Percentiles rank a stretch among this genome's conserved stretches.
Evolutionary conservation across 2,113 vertebrate genomes (phyloP).

Genomic region (Hypanus sabinus): DNA sequence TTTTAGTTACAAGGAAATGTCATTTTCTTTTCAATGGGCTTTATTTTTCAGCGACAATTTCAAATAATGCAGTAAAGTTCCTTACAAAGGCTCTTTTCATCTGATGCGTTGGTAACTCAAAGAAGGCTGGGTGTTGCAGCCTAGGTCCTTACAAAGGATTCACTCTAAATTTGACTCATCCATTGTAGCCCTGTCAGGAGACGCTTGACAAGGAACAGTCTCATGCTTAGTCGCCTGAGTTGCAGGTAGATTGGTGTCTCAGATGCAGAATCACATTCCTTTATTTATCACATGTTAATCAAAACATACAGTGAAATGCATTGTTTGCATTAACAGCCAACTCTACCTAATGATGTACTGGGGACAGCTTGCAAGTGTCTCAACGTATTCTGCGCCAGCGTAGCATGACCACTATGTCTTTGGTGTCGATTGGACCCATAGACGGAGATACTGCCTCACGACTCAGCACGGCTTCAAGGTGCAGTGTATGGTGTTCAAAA

Average conservation of each 20-base stretch:
- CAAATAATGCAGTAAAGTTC: not conserved
- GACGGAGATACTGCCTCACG: no score
- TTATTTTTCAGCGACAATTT: not conserved
- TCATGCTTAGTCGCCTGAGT: not conserved
- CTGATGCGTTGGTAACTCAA: not conserved
- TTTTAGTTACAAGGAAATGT: not conserved
- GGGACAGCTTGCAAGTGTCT: no score
- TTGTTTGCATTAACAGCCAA: no score
- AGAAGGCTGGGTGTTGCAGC: not conserved
- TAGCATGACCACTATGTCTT: no score
- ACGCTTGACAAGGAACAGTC: not conserved
- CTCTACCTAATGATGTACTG: no score
- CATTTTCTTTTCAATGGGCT: not conserved
- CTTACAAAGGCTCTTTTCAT: not conserved
- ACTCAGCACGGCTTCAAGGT: no score
- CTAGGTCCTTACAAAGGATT: not conserved
- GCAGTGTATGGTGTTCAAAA: no score
- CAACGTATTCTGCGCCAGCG: no score
- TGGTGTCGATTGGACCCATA: no score
- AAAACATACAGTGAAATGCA: no score
- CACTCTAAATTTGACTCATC: not conserved
- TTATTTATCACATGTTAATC: no score
- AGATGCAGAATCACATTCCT: no score
- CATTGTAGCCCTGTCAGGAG: constrained; percentile 16
- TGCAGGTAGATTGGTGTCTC: not conserved